Base-by-base conservation (phyloP, 2,113 vertebrate genomes). In the Typhlomys cinereus region DNA sequence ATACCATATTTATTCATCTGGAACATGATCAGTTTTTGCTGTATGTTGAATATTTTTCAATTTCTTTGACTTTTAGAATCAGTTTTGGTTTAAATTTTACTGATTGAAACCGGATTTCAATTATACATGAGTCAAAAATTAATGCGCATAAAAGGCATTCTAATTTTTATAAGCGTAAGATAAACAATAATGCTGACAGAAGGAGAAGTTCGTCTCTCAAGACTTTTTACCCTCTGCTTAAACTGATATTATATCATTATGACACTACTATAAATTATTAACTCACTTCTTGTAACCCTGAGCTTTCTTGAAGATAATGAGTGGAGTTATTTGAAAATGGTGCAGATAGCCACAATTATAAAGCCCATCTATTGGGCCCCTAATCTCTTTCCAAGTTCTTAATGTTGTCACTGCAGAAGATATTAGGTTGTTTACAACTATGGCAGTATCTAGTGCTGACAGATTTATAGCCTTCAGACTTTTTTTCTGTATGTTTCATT, bases 351-450 rank as follows among this genome's bases (percentile, higher is more conserved):
- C 69, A 64, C 96, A 88, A 88, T 94, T 95, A 96, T 95, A 97
- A 96, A 95, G 67, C 50, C 83, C 95, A 89, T 90, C 95, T 61
- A 64, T 5, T 95, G 93, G 96, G 79, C 92, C n/a, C 74, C 79
- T 97, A 97, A 97, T 97, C 91, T 96, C 41, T 96, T 95, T 97
- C 91, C 94, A 97, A 94, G 97, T 95, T 91, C 87, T 92, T 96
- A 97, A 96, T 92, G 95, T 57, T 97, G 74, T 91, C 82, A 73
- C 66, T 96, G 75, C 46, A 9, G 67, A 92, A 89, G 88, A 89
- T 48, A 96, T 96, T 89, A 96, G 94, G 88, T 97, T 95, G 95
- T 89, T 96, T 59, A 96, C 69, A 97, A 96, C 87, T 93, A 81
- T 88, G 36, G 90, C 74, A 94, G 69, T 75, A 89, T 80, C 27